Evolutionary conservation across 2,113 vertebrate species (phyloP), one percentile per base, ranked within the genome.

Genomic region (Corvus moneduloides): DNA sequence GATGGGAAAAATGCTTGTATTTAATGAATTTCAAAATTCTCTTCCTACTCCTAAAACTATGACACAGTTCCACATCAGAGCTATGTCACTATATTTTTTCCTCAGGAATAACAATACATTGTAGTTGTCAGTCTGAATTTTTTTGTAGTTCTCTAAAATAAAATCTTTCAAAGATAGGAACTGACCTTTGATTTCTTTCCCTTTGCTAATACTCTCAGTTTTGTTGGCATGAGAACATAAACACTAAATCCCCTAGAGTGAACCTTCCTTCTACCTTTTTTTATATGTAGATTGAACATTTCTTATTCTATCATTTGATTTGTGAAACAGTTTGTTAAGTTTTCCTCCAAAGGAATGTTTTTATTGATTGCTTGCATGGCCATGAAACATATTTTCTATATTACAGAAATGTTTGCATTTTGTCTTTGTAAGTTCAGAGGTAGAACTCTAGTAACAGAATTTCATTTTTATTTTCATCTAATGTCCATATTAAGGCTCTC

Each of bases 331-430:
- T 86, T 72, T 52, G n/a, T 72, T 83, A 76, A 61, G 21, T 52
- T 89, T 79, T 73, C 26, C 87, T 82, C 33, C 48, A 39, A 78
- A 92, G 18, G 39, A 91, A 71, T 85, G 49, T 82, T 90, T 93
- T 75, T 95, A 93, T 89, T 84, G 80, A 96, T 96, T 62, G 32
- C n/a, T 95, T 58, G 43, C 84, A 64, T 35, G 30, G 37, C 67
- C 46, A n/a, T 79, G 30, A 51, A 79, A 92, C 21, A 3, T 46
- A 81, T 80, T 91, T 95, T 79, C 28, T 67, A 7, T 73, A 77
- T 89, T 89, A 94, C 30, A 37, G 82, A 88, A 95, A 91, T 87
- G 81, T 66, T 93, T 91, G 59, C 37, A 76, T 93, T 93, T 93
- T 90, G 35, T n/a, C 61, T 87, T 95, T 87, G 30, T 94, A 85